Percentiles rank a stretch among this genome's conserved stretches.
Evolutionary conservation across 2,113 vertebrate genomes (phyloP).

Genomic region (Leucopsar rothschildi): DNA sequence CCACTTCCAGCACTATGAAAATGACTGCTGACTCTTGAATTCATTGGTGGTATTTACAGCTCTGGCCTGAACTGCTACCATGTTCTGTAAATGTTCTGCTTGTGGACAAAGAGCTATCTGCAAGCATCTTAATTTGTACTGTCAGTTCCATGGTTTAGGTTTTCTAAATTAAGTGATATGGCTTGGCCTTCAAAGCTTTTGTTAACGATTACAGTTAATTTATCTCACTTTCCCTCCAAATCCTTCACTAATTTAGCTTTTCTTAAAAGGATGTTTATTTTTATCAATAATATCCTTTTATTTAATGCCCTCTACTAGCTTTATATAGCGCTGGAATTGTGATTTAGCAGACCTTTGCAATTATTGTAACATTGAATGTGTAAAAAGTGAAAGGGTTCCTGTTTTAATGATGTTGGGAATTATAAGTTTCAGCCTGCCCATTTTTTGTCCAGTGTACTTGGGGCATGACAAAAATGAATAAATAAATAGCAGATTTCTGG

Average conservation of each 20-base stretch:
- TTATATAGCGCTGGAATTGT: background rate
- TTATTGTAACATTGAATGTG: background rate
- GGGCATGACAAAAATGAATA: background rate
- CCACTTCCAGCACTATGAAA: background rate
- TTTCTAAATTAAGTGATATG: background rate
- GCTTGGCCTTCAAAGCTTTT: background rate
- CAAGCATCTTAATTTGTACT: background rate
- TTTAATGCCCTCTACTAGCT: background rate
- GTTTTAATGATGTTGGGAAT: background rate
- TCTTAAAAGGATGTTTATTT: background rate
- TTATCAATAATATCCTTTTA: background rate
- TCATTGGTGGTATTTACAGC: background rate
- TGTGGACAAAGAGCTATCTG: background rate
- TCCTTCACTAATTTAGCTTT: background rate
- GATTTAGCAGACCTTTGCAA: background rate
- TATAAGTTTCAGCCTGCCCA: background rate
- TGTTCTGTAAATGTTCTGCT: background rate
- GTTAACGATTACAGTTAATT: background rate
- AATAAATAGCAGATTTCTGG: background rate
- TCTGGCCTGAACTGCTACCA: fast-evolving
- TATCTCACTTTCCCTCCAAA: background rate
- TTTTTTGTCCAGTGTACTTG: background rate
- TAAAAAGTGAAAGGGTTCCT: background rate
- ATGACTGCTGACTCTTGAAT: background rate
- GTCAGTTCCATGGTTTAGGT: background rate